These are phyloP conservation scores for Hylomyscus alleni DNA, from an alignment of 2,797 vertebrate species.

Conservation along the genomic window DNA sequence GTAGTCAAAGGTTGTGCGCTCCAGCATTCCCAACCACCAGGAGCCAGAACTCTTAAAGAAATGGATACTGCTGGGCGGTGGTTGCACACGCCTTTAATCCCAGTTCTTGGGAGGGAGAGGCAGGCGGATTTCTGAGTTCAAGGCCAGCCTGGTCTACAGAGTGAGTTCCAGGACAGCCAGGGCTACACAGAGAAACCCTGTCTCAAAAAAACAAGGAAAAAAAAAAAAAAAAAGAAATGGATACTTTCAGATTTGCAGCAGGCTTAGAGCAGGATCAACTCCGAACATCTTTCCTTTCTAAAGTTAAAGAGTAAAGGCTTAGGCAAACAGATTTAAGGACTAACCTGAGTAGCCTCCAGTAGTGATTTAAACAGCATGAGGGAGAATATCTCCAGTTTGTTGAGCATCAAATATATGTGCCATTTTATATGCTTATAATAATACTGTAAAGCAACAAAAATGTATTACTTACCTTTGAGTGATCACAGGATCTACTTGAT, in stretches of 20 bases:
- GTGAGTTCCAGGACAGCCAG: no score
- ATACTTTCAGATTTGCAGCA: conserved; percentile 7
- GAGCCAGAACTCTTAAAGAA: conserved; percentile 19
- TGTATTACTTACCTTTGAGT: background rate
- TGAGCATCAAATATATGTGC: background rate
- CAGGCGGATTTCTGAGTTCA: no score
- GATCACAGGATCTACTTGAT: background rate
- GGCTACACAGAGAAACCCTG: no score
- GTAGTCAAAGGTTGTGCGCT: background rate
- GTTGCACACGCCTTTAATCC: no score
- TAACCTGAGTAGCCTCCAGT: background rate
- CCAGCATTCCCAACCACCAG: background rate
- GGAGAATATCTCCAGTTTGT: background rate
- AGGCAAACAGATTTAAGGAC: background rate
- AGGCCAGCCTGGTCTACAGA: no score
- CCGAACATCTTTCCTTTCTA: background rate
- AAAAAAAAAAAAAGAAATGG: no score
- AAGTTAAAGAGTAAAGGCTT: background rate
- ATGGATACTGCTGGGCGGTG: no score
- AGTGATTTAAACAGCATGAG: background rate
- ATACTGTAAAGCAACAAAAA: conserved; percentile 1
- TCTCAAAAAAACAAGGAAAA: no score
- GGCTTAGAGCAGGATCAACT: conserved; percentile 24
- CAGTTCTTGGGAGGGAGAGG: no score
- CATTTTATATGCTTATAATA: background rate